Conservation (phyloP, 2,797 vertebrate species). For the Antrozous pallidus region DNA sequence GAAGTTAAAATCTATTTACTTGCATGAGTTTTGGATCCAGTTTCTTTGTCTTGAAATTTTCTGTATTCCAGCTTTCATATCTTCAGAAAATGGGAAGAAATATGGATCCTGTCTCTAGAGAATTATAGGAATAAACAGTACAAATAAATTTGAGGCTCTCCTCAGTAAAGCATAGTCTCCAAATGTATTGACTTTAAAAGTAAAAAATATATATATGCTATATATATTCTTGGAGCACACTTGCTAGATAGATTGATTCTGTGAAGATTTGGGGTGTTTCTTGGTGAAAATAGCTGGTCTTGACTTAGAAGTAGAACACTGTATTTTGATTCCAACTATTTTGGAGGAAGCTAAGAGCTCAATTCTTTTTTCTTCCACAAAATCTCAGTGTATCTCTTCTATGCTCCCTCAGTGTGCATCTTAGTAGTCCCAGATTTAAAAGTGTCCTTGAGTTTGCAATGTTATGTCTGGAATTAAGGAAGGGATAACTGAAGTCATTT, state of each 20-base stretch:
- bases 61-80: not conserved
- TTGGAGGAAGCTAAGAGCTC: not conserved
- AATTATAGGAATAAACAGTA: slow-evolving; percentile 16
- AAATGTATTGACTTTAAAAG: not conserved
- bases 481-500: not conserved
- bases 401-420: not conserved
- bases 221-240: not conserved
- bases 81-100: not conserved
- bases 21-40: not conserved
- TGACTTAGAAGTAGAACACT: not conserved
- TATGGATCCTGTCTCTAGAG: not conserved
- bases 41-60: slow-evolving; percentile 20
- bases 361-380: not conserved
- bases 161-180: not conserved
- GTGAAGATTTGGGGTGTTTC: not conserved
- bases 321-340: not conserved
- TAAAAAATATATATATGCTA: not conserved
- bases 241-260: not conserved
- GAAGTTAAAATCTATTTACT: slow-evolving; percentile 12
- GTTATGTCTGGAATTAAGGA: not conserved
- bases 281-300: slow-evolving; percentile 9
- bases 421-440: not conserved
- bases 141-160: not conserved
- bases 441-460: not conserved
- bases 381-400: not conserved